phyloP scores from a whole-genome alignment of 2,888 invertebrate genomes.

The Clepsis dumicolana region DNA sequence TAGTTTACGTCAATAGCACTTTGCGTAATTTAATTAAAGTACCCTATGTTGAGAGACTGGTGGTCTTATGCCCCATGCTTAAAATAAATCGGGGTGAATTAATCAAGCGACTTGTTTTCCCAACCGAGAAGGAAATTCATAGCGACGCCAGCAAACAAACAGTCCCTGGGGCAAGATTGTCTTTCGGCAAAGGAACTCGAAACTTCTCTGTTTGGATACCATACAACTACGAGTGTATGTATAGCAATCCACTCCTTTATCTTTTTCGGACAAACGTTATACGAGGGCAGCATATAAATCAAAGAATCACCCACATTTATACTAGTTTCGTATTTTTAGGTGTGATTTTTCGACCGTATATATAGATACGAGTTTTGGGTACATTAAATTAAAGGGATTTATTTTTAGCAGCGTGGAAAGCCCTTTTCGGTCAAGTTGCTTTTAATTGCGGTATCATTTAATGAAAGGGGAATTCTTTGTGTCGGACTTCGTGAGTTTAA shows the following conservation, averaged over 20 bases:
- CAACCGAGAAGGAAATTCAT: constrained; percentile 56
- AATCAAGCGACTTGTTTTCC: constrained; percentile 69
- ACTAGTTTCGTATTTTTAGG: constrained; percentile 21
- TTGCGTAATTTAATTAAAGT: constrained; percentile 22
- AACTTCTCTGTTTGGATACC: constrained; percentile 48
- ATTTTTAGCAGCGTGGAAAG: constrained; percentile 30
- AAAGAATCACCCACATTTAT: constrained; percentile 17
- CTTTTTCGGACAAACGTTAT: constrained; percentile 7
- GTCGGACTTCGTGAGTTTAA: constrained; percentile 26
- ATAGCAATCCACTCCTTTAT: constrained; percentile 1
- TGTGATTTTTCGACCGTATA: constrained; percentile 10
- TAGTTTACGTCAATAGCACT: constrained; percentile 16
- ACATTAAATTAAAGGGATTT: constrained; percentile 40
- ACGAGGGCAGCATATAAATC: constrained; percentile 29
- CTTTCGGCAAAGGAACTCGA: constrained; percentile 59
- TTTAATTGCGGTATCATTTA: constrained; percentile 42
- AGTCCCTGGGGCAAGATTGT: constrained; percentile 60
- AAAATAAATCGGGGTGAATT: constrained; percentile 65
- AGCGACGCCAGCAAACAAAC: constrained; percentile 64
- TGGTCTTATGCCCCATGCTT: constrained; percentile 25
- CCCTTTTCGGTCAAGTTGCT: constrained; percentile 39
- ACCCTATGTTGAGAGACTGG: constrained; percentile 22
- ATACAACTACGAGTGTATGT: constrained; percentile 3
- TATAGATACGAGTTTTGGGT: constrained; percentile 32
- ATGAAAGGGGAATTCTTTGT: constrained; percentile 22